These are phyloP conservation scores for Nymphalis urticae DNA, from an alignment of 2,888 invertebrate genomes.

Conservation along the genomic window DNA sequence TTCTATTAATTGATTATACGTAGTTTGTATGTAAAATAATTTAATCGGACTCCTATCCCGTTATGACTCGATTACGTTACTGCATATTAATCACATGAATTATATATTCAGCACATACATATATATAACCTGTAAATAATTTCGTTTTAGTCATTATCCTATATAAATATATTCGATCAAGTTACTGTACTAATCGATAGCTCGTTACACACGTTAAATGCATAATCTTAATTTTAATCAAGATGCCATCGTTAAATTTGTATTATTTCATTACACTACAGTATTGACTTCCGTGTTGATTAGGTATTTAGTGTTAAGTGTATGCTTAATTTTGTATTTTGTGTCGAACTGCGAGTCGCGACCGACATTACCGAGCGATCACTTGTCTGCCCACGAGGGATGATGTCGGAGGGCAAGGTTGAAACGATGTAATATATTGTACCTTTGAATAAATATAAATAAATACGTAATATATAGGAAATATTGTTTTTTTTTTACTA, in stretches of 20 bases:
- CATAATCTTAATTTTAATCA: conserved; percentile 71
- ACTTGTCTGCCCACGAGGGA: conserved; percentile 71
- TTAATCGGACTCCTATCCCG: conserved; percentile 38
- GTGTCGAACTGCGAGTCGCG: conserved; percentile 45
- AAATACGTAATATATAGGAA: conserved; percentile 80
- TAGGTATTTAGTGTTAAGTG: conserved; percentile 70
- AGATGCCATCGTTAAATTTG: conserved; percentile 64
- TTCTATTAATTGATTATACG: conserved; percentile 36
- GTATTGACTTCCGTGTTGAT: conserved; percentile 78
- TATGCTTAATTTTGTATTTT: conserved; percentile 79
- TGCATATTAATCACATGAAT: conserved; percentile 28
- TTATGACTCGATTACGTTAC: conserved; percentile 42
- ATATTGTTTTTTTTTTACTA: conserved; percentile 37
- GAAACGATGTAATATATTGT: conserved; percentile 81
- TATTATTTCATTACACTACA: conserved; percentile 69
- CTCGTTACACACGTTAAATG: conserved; percentile 58
- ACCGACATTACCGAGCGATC: conserved; percentile 73
- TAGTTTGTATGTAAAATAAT: conserved; percentile 38
- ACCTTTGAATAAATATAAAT: conserved; percentile 80
- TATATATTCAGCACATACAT: conserved; percentile 19
- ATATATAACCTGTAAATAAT: conserved; percentile 61
- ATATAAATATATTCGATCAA: conserved; percentile 47
- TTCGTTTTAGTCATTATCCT: conserved; percentile 59
- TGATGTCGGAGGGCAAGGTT: conserved; percentile 70
- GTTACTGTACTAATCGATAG: conserved; percentile 41